These are phyloP conservation scores for Graphium colonna DNA, from an alignment of 2,888 invertebrate genomes.

Conservation along the genomic window DNA sequence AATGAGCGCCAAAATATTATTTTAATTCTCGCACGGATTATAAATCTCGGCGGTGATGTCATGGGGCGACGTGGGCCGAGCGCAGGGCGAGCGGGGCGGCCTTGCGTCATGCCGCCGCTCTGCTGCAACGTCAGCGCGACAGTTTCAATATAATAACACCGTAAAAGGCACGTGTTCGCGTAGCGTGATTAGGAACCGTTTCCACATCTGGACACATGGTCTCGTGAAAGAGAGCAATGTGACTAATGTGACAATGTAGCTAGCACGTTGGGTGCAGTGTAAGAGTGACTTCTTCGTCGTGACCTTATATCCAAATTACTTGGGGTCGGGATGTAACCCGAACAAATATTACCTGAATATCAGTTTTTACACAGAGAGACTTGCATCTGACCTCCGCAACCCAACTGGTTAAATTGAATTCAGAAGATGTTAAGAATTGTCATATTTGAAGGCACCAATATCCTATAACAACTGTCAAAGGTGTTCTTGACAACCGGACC, in stretches of 20 bases:
- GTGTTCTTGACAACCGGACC: no score
- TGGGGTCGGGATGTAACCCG: no score
- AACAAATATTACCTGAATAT: no score
- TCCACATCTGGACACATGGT: not conserved
- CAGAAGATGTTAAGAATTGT: no score
- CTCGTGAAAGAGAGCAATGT: not conserved
- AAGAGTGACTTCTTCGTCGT: no score
- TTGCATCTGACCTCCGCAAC: no score
- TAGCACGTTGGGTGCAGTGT: not conserved
- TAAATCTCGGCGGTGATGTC: conserved; percentile 21
- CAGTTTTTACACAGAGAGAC: no score
- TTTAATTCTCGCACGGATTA: conserved; percentile 14
- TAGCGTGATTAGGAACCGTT: not conserved
- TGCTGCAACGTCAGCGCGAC: not conserved
- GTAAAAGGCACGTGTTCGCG: conserved; percentile 11
- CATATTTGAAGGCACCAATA: no score
- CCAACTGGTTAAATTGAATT: no score
- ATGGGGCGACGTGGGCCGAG: conserved; percentile 15
- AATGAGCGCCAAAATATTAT: conserved; percentile 20
- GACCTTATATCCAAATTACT: no score
- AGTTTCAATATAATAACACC: conserved; percentile 6
- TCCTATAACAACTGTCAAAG: no score
- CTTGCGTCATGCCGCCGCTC: conserved; percentile 15
- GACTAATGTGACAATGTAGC: not conserved
- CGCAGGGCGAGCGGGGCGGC: conserved; percentile 16